Evolutionary conservation across 2,797 vertebrate species (phyloP), one percentile per base, ranked within the genome.

Genomic region (Heliangelus exortis): DNA sequence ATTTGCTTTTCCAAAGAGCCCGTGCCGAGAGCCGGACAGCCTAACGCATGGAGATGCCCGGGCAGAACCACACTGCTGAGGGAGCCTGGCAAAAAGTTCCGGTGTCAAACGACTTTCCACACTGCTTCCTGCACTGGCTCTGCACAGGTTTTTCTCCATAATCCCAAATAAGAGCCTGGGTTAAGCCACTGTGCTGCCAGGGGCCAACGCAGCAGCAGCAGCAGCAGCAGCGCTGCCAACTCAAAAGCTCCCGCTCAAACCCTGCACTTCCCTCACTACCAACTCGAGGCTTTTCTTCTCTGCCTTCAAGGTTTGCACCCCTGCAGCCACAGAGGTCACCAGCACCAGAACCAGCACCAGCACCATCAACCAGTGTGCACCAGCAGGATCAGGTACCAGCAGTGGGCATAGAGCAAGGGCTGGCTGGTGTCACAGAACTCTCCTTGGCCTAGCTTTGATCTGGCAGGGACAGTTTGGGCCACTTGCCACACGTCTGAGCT

Each of bases 1-100:
- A 95, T 96, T 92, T 91, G 88, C 89, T 96, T 95, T 93, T 82
- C 84, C 7, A 0, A 78, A 75, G 57, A 77, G 94, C 65, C 72
- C 31, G 7, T 3, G 7, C 47, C 17, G 6, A 59, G 68, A 61
- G 19, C 11, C 0, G 4, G 57, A 74, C 47, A n/a, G 53, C 87
- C 84, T 69, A 90, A 94, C 3, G 25, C 5, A 2, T 22, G 19
- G 87, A 69, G 89, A 94, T 1, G 2, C 62, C 4, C 0, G 10
- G 58, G 48, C 36, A 68, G 71, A 95, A 84, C 58, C 51, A 69
- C 66, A 82, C 20, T 26, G 53, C 51, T 26, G 12, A 67, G 45
- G 53, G 50, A 75, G 78, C 54, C 72, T 21, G 48, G 57, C 57
- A 84, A 73, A 54, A 82, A 54, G 33, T 7, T 66, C 1, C 77